Evolutionary conservation across 2,888 invertebrate species (phyloP), one percentile per base, ranked within the genome.

Genomic region (Euzetes globulus): DNA sequence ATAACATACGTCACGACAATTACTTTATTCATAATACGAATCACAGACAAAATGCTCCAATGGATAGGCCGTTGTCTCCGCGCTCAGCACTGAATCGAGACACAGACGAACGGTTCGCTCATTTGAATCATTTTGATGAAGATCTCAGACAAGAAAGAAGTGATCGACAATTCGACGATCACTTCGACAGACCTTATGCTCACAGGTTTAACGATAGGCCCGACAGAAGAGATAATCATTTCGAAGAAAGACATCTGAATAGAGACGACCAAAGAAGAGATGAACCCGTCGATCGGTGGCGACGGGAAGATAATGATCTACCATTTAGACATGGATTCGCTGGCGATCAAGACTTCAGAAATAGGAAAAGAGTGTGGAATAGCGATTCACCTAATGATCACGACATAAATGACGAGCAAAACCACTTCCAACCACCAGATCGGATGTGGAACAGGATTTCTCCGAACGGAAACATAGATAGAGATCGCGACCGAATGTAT

Each of bases 401-500:
- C n/a, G 50, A 50, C 5, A 11, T n/a, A 1, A 17, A 58, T 29
- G 58, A 58, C 17, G 58, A 58, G 15, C 3, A 29, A 25, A 58
- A 25, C 2, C 58, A 58, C 13, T 58, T 27, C 27, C 58, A 58
- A 58, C 58, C 25, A 29, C 58, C 27, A 27, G 58, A 58, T 15
- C 25, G 58, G 58, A 58, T 58, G 58, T 58, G 58, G 33, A 63
- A 33, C 33, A 33, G 29, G 63, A 63, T 33, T n/a, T 63, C 33
- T 17, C 71, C 71, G 19, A 50, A 71, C 19, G 50, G 50, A n/a
- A 50, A 45, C 41, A 33, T 27, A 7, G 71, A 45, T 41, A 71
- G 45, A 71, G 71, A 71, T 45, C 41, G 71, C 45, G 50, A 71
- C 33, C 45, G 71, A 41, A 71, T 29, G 33, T 63, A 63, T n/a